Evolutionary conservation across 2,797 vertebrate species (phyloP), one percentile per base, ranked within the genome.

Genomic region (Aplochiton taeniatus): DNA sequence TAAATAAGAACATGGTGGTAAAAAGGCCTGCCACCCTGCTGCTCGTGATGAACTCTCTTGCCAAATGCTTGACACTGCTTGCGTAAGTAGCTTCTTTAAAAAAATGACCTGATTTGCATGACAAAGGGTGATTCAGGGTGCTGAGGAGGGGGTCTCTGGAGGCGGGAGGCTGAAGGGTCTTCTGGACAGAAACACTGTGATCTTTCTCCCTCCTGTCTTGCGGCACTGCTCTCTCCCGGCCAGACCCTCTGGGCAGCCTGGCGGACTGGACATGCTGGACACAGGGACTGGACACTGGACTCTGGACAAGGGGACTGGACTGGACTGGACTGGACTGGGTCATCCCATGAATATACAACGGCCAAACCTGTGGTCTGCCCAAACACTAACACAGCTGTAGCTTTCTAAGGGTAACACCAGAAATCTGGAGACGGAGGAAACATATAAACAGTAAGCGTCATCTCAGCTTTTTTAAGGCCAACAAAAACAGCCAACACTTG

Each of bases 91-190:
- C 63, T 79, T 78, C 86, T 87, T 87, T 81, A 78, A 85, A 76
- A 87, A 88, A 90, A 87, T 75, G 77, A 64, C 75, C 0, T 2
- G 11, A 91, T 93, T 92, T 90, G 87, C 92, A 93, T 93, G 77
- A 93, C 89, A 93, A 93, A 89, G 75, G 75, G 60, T 75, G 82
- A 85, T 81, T 74, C 67, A 84, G 76, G 79, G 81, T 72, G 73
- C 70, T 63, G 55, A 68, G 63, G 68, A 79, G 65, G 76, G 44
- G 51, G 31, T 56, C 20, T 14, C 54, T 66, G 81, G 70, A 63
- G 60, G 48, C 60, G 64, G 55, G 68, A 78, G 72, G 70, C 53
- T 20, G 61, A n/a, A 31, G 56, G 58, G n/a, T 55, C 31, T 49
- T 14, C 62, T 73, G 72, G 72, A 69, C 76, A 76, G 69, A 81